phyloP scores from a whole-genome alignment of 2,113 vertebrate species.

The Bubalus kerabau region DNA sequence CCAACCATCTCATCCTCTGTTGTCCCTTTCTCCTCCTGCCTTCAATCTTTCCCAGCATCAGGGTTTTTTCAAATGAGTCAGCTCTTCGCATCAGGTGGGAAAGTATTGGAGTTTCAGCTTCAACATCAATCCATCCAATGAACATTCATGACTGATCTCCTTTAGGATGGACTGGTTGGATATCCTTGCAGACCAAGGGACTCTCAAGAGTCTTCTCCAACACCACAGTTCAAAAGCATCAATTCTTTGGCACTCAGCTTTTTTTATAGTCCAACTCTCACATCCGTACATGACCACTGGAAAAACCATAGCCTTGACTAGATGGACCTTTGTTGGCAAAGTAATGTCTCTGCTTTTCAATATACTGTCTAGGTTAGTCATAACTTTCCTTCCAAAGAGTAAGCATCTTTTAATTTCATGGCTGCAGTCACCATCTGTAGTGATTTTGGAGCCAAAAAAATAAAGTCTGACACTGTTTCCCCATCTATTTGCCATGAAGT shows the following conservation, averaged over 20 bases:
- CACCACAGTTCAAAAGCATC: not conserved
- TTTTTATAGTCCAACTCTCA: not conserved
- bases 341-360: not conserved
- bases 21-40: not conserved
- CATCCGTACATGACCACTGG: not conserved
- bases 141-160: not conserved
- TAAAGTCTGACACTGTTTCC: not conserved
- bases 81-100: accelerated
- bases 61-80: not conserved
- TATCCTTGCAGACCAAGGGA: not conserved
- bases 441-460: not conserved
- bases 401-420: not conserved
- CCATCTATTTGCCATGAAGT: not conserved
- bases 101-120: not conserved
- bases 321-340: accelerated
- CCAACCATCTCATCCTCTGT: not conserved
- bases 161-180: not conserved
- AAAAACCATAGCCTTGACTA: not conserved
- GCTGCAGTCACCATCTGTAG: not conserved
- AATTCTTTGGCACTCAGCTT: accelerated
- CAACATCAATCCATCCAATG: not conserved
- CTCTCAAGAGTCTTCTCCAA: not conserved
- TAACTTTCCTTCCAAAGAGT: not conserved
- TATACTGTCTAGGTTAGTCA: not conserved
- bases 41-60: not conserved